Base-by-base conservation (phyloP, 2,888 invertebrate genomes). In the Acholoe squamosa region DNA sequence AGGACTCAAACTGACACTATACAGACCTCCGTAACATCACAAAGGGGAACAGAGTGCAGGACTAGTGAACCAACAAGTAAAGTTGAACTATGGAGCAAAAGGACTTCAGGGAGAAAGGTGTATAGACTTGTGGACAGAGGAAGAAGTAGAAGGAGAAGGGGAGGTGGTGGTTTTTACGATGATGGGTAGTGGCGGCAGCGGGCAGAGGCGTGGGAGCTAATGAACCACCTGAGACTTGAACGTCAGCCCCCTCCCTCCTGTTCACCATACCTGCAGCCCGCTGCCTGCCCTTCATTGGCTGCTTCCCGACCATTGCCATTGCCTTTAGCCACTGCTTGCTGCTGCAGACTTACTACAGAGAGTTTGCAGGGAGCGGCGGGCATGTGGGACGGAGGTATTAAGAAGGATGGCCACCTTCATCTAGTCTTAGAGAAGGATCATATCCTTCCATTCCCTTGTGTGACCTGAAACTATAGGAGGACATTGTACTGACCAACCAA, bases 121-220 rank as follows among this genome's bases (percentile, higher is more conserved):
- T 43, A 43, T 3, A 43, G 10, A 61, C 61, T 14, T 19, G 22
- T n/a, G 61, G 61, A 61, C n/a, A 12, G 61, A 61, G 22, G 61
- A n/a, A 19, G n/a, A 61, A n/a, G 1, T 14, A 61, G 61, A 3
- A n/a, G 43, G 3, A 61, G 61, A 61, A n/a, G 61, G 22, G 61
- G 12, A 19, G 61, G 43, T 43, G 5, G 43, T 43, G 61, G 61
- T 61, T 19, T n/a, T 61, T 7, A 61, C 19, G 61, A 19, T 61
- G 61, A 61, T 61, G 61, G 61, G 61, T 19, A 61, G 61, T 61
- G 61, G 61, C 61, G n/a, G 61, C n/a, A n/a, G 61, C 61, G n/a
- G 61, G 61, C 61, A 61, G 61, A 61, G 61, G 61, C 61, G 61
- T 61, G 61, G 61, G 61, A 61, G 61, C 61, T 19, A 61, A 19